Base-by-base conservation (phyloP, 2,797 vertebrate species). In the Poecilia velifera region DNA sequence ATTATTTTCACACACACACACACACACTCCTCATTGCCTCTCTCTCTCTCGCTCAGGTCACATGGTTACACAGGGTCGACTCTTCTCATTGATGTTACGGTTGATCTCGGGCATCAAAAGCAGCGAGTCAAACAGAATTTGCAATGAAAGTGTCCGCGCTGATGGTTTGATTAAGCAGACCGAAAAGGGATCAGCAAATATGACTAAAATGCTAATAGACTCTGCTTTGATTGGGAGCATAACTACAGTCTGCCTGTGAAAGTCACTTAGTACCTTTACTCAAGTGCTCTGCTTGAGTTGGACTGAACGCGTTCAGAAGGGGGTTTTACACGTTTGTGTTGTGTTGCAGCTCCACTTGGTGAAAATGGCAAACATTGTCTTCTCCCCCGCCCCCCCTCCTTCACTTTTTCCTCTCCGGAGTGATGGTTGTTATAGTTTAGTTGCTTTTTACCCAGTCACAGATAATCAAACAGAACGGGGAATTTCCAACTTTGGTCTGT, bases 101-200 rank as follows among this genome's bases (percentile, higher is more conserved):
- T 92, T 88, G 88, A 90, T 88, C 87, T 84, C 46, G 2, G 77
- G 85, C 91, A 89, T 94, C 91, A 93, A 94, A 93, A 90, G 81
- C 85, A 34, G 74, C 3, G 64, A 84, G 85, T 92, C 91, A 93
- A 94, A 94, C 87, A 73, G 92, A 93, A 92, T 91, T 81, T 78
- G 12, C 82, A 87, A 90, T 83, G 71, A 89, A 66, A 89, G 79
- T 49, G 71, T 74, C 41, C 55, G 74, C 45, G 82, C 76, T 43
- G 20, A 76, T 46, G 45, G 89, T 90, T 90, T 84, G 87, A 82
- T 86, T 79, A 89, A 82, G 68, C 59, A 72, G 82, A 75, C 53
- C 6, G 34, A 80, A 68, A 53, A 78, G 82, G 78, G 77, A 76
- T 84, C 82, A 79, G 84, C 84, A 87, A 89, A 88, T 87, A 82